phyloP scores from a whole-genome alignment of 2,113 vertebrate genomes.

The Sinocyclocheilus rhinocerous region DNA sequence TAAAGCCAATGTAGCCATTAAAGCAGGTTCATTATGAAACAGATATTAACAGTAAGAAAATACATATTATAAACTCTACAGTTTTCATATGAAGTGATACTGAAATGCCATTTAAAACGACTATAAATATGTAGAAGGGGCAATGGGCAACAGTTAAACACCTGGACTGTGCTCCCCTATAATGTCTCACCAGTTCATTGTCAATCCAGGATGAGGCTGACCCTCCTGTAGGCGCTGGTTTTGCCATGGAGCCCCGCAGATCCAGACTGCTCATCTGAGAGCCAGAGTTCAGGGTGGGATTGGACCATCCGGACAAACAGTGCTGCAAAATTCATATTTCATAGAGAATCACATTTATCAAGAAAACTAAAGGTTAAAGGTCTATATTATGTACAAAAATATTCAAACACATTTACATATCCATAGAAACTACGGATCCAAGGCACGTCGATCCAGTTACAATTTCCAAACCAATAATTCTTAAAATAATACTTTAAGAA shows the following conservation, averaged over 20 bases:
- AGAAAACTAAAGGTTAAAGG: too few species aligned
- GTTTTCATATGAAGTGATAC: too few species aligned
- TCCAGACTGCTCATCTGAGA: conserved; percentile 76
- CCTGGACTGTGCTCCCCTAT: neutral
- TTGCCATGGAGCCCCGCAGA: conserved; percentile 74
- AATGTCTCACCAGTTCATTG: conserved; percentile 65
- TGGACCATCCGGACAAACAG: conserved; percentile 87
- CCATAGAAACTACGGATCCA: too few species aligned
- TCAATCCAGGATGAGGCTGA: neutral
- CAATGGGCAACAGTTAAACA: neutral
- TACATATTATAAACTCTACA: too few species aligned
- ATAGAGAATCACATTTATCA: neutral
- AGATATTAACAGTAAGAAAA: too few species aligned
- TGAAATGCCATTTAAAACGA: neutral
- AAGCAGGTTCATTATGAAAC: too few species aligned
- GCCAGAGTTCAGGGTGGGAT: conserved; percentile 59
- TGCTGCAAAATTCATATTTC: conserved; percentile 74
- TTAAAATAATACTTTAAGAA: too few species aligned
- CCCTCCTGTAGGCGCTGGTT: neutral
- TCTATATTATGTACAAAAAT: too few species aligned
- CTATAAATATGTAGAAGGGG: neutral
- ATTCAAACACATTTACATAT: too few species aligned
- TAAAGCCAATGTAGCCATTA: neutral
- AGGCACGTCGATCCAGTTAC: too few species aligned
- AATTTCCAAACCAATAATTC: too few species aligned